Conservation (phyloP, 2,113 vertebrate species). For the Indri indri region DNA sequence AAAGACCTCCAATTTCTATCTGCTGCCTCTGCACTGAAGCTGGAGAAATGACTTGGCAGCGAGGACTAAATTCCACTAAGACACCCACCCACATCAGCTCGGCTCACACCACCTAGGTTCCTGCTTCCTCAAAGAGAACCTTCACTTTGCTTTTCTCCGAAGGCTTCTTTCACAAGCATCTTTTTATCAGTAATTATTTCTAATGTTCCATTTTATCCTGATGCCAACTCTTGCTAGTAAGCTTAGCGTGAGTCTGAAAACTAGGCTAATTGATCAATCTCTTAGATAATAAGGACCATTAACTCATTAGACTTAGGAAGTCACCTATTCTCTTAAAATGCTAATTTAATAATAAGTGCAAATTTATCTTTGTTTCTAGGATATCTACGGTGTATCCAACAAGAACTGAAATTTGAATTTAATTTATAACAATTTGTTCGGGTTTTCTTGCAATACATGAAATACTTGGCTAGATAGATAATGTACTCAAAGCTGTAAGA, state of each 20-base stretch:
- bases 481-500: background rate
- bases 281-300: background rate
- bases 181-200: background rate
- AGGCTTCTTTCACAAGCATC: background rate
- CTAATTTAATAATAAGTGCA: background rate
- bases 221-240: background rate
- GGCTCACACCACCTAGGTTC: background rate
- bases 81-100: background rate
- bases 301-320: background rate
- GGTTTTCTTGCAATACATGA: background rate
- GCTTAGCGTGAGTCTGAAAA: background rate
- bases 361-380: background rate
- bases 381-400: background rate
- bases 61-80: background rate
- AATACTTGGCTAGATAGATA: background rate
- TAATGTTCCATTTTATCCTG: background rate
- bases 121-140: background rate
- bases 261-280: background rate
- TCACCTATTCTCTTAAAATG: background rate
- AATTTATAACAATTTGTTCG: background rate
- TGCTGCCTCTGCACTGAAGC: background rate
- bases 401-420: conserved; percentile 2
- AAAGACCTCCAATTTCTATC: background rate
- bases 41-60: background rate
- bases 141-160: background rate